These are phyloP conservation scores for Dryas iulia DNA, from an alignment of 1,140 invertebrate genomes.

Conservation along the genomic window DNA sequence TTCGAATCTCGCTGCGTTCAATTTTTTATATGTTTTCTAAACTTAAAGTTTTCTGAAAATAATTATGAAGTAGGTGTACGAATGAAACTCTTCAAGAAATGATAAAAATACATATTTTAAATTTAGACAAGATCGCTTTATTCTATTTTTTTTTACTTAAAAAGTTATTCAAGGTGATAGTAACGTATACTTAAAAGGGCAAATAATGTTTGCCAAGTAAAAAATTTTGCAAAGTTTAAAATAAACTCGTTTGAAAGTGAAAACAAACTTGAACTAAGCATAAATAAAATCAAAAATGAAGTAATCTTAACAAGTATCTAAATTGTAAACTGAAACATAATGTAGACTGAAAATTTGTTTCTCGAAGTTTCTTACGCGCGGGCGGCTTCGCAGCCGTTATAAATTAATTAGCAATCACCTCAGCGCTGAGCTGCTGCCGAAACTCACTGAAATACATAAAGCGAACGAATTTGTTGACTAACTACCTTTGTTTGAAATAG, in stretches of 20 bases:
- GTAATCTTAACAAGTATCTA: slow-evolving; percentile 19
- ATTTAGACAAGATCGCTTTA: too few relatives aligned
- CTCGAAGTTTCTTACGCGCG: slow-evolving; percentile 39
- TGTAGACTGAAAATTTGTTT: slow-evolving; percentile 42
- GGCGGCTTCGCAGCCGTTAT: slow-evolving; percentile 42
- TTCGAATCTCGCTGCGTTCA: too few relatives aligned
- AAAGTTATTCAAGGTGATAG: too few relatives aligned
- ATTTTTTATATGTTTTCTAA: too few relatives aligned
- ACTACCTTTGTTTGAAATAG: slow-evolving; percentile 41
- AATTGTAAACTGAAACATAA: slow-evolving; percentile 34
- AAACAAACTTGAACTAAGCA: neutral
- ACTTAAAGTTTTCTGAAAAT: too few relatives aligned
- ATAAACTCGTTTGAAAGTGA: neutral
- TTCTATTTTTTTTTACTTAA: too few relatives aligned
- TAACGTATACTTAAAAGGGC: too few relatives aligned
- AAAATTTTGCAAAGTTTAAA: too few relatives aligned
- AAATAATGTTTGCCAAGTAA: too few relatives aligned
- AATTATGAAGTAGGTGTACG: too few relatives aligned
- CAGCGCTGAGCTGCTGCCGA: slow-evolving; percentile 33
- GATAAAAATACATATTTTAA: too few relatives aligned
- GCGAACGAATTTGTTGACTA: slow-evolving; percentile 41
- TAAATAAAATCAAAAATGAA: slow-evolving; percentile 5
- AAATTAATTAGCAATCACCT: slow-evolving; percentile 60
- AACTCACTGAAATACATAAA: slow-evolving; percentile 42
- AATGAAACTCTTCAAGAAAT: too few relatives aligned